A percentile compares a stretch with the other conserved stretches of the same genome.
Evolutionary conservation across 92 coral and sea anemone species (phyloP).

Genomic region (Bergia puertoricense): DNA sequence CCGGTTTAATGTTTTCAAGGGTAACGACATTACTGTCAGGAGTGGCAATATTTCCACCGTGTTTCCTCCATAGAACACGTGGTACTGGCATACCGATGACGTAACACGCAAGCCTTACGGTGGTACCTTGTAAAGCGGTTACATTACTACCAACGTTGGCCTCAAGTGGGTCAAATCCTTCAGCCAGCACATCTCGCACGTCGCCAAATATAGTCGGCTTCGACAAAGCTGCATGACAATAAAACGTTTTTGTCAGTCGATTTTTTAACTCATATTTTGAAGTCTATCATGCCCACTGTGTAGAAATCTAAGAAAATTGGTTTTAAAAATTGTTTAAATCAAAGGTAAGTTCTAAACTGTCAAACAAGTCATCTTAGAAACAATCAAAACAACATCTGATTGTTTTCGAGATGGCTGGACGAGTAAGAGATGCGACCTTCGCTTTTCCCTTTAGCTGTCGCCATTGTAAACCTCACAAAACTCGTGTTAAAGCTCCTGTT

Average conservation of each 20-base stretch:
- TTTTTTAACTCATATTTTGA: too few relatives aligned
- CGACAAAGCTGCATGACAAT: conserved; percentile 51
- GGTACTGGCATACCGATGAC: conserved; percentile 79
- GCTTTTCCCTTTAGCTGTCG: too few relatives aligned
- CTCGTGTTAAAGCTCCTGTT: too few relatives aligned
- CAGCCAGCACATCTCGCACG: conserved; percentile 53
- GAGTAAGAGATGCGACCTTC: too few relatives aligned
- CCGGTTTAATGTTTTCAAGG: conserved; percentile 49
- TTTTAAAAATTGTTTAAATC: too few relatives aligned
- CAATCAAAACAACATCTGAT: too few relatives aligned
- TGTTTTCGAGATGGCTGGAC: too few relatives aligned
- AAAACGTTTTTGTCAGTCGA: background rate
- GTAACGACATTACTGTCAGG: conserved; percentile 36
- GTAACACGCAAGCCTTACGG: conserved; percentile 65
- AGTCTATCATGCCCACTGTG: too few relatives aligned
- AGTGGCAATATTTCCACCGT: conserved; percentile 51
- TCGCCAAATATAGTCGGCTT: conserved; percentile 65
- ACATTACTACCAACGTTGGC: conserved; percentile 69
- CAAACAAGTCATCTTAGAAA: too few relatives aligned
- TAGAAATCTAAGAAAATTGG: too few relatives aligned
- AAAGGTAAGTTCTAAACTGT: too few relatives aligned
- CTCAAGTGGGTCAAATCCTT: conserved; percentile 45
- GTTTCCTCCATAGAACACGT: conserved; percentile 65
- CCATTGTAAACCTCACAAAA: too few relatives aligned
- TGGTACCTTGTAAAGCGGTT: conserved; percentile 59